A percentile compares a stretch with the other conserved stretches of the same genome.
These are phyloP conservation scores for Salticus scenicus DNA, from an alignment of 2,888 invertebrate genomes.

Conservation along the genomic window DNA sequence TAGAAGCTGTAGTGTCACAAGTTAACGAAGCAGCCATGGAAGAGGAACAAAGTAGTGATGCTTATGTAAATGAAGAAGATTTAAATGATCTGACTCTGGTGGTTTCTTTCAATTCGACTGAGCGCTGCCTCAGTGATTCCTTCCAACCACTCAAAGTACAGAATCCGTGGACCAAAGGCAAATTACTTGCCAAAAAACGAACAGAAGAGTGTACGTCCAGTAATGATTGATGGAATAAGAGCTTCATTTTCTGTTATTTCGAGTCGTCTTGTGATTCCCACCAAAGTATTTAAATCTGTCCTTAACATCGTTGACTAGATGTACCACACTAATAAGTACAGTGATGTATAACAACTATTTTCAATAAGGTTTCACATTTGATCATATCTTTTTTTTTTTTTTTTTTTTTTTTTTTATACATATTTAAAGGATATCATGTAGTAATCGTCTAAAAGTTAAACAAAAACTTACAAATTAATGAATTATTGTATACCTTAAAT, in stretches of 20 bases:
- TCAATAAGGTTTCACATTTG: not conserved
- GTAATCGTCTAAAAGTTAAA: no score
- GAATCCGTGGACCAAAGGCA: constrained; percentile 96
- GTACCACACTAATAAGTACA: not conserved
- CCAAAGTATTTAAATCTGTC: constrained; percentile 24
- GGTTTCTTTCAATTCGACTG: constrained; percentile 95
- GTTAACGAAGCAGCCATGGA: constrained; percentile 93
- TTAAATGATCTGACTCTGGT: constrained; percentile 82
- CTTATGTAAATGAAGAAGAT: constrained; percentile 82
- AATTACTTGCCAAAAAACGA: constrained; percentile 92
- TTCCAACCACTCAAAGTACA: constrained; percentile 94
- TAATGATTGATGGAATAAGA: constrained; percentile 21
- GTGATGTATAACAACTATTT: not conserved
- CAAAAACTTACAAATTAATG: no score
- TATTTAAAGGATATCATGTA: no score
- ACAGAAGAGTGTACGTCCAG: constrained; percentile 74
- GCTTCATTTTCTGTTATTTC: constrained; percentile 31
- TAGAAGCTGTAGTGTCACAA: constrained; percentile 95
- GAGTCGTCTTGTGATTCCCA: not conserved
- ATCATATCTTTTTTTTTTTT: no score
- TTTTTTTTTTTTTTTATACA: no score
- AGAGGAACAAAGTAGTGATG: constrained; percentile 87
- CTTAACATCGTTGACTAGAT: constrained; percentile 3
- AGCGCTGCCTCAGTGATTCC: constrained; percentile 94
- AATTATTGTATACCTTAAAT: no score